Conservation (phyloP, 2,113 vertebrate genomes). For the Cyprinus carpio region DNA sequence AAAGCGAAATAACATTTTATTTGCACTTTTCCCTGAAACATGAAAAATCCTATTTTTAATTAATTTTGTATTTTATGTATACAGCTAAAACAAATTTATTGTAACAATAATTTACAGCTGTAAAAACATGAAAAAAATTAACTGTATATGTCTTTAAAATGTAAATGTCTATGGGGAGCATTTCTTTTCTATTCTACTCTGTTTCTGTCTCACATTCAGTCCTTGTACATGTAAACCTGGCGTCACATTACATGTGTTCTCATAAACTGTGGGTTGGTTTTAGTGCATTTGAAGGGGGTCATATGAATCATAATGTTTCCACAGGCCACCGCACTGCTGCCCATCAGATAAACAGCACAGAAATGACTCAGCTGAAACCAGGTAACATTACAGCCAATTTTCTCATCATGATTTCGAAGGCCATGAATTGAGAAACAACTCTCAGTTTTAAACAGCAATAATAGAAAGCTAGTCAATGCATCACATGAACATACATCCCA, state of each 20-base stretch:
- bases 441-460: background rate
- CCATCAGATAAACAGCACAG: conserved; percentile 54
- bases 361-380: conserved; percentile 4
- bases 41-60: too few relatives aligned
- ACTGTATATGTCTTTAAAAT: background rate
- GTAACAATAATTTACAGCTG: background rate
- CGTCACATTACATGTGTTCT: background rate
- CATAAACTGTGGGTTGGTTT: background rate
- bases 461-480: background rate
- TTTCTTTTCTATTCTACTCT: background rate
- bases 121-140: background rate
- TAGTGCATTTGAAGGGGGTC: background rate
- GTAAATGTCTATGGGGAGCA: background rate
- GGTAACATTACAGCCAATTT: background rate
- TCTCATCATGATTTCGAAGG: background rate
- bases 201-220: background rate
- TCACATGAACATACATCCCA: background rate
- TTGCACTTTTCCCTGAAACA: too few relatives aligned
- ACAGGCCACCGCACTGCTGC: conserved; percentile 47
- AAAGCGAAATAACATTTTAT: background rate
- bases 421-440: background rate
- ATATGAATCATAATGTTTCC: conserved; percentile 58
- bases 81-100: background rate
- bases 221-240: background rate
- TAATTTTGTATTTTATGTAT: too few relatives aligned